These are phyloP conservation scores for Homalodisca vitripennis DNA, from an alignment of 1,140 invertebrate genomes.

Conservation along the genomic window DNA sequence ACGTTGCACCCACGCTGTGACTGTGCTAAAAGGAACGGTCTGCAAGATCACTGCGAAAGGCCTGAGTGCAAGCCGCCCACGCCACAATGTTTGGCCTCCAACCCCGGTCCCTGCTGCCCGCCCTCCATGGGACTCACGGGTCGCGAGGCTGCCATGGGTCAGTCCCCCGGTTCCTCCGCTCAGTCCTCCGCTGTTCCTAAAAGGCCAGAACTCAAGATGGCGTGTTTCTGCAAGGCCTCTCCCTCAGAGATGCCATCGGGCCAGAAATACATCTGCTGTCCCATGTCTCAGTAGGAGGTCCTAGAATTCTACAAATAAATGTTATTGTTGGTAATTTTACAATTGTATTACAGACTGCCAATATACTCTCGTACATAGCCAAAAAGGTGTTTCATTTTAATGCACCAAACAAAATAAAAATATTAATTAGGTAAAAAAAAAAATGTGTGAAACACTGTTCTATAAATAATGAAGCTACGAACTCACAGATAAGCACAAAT, in stretches of 20 bases:
- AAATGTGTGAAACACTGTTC: no score
- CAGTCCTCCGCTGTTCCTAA: neutral
- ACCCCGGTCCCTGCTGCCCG: neutral
- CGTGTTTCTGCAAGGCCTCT: neutral
- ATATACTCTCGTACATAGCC: no score
- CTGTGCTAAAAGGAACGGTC: neutral
- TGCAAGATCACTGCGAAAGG: neutral
- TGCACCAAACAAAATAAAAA: no score
- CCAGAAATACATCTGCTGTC: conserved; percentile 5
- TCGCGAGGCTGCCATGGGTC: neutral
- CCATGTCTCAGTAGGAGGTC: neutral
- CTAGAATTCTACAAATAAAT: no score
- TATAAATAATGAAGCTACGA: no score
- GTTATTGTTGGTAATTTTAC: no score
- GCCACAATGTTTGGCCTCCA: neutral
- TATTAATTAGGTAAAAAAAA: no score
- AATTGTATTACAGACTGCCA: no score
- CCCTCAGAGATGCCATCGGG: neutral
- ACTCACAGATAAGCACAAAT: no score
- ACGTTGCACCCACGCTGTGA: no score
- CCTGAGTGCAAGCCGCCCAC: neutral
- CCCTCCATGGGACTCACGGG: neutral
- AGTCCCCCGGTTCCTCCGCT: neutral
- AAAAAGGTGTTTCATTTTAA: no score
- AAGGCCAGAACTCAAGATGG: neutral